Conservation (phyloP, 2,888 invertebrate species). For the Agrotis segetum region DNA sequence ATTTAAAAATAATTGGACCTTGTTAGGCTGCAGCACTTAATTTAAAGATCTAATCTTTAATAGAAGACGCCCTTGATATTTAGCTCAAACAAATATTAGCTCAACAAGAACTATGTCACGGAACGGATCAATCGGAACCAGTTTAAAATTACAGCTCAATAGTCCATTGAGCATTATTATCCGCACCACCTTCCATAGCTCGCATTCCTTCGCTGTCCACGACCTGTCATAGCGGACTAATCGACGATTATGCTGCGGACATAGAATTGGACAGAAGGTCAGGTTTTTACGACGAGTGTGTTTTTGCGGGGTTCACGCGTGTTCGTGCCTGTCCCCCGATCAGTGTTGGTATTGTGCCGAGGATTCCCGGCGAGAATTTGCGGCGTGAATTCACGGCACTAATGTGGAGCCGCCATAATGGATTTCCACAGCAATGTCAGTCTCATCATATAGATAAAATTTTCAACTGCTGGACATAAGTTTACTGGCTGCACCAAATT, state of each 20-base stretch:
- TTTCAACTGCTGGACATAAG: background rate
- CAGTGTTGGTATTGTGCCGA: too few relatives aligned
- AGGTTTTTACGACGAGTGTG: background rate
- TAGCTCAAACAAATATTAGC: constrained; percentile 33
- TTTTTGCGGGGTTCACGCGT: too few relatives aligned
- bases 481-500: background rate
- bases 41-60: constrained; percentile 11
- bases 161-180: constrained; percentile 42
- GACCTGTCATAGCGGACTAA: constrained; percentile 58
- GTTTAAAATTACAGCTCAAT: constrained; percentile 47
- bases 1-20: background rate
- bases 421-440: background rate
- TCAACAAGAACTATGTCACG: constrained; percentile 45
- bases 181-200: constrained; percentile 39
- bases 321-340: too few relatives aligned
- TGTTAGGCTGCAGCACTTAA: background rate
- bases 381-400: too few relatives aligned
- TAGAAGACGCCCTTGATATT: constrained; percentile 46
- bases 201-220: constrained; percentile 56
- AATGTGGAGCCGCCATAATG: too few relatives aligned
- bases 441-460: background rate
- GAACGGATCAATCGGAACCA: constrained; percentile 48
- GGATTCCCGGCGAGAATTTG: too few relatives aligned
- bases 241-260: constrained; percentile 33
- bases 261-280: constrained; percentile 1